Evolutionary conservation across 2,888 invertebrate species (phyloP).

Genomic region (Vanessa cardui): DNA sequence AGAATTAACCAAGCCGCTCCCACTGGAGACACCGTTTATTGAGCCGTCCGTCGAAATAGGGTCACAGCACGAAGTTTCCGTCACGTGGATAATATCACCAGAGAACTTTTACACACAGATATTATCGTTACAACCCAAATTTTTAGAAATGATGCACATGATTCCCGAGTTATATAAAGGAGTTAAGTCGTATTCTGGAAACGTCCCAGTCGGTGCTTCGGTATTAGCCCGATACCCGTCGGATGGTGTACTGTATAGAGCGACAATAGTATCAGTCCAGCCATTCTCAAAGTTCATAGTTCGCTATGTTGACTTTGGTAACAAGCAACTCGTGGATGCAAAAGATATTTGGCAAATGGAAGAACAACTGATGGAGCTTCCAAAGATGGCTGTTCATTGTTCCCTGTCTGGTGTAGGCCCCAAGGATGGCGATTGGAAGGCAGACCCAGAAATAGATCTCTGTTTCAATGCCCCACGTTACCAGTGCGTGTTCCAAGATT

Average conservation of each 20-base stretch:
- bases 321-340: conserved; percentile 84
- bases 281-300: conserved; percentile 85
- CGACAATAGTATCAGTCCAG: conserved; percentile 83
- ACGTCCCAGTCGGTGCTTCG: conserved; percentile 83
- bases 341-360: conserved; percentile 88
- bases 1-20: conserved; percentile 71
- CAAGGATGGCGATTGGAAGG: conserved; percentile 82
- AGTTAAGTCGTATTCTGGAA: conserved; percentile 64
- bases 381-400: conserved; percentile 88
- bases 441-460: conserved; percentile 77
- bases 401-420: conserved; percentile 84
- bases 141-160: conserved; percentile 86
- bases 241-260: conserved; percentile 88
- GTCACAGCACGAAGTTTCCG: conserved; percentile 81
- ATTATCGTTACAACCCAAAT: conserved; percentile 76
- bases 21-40: conserved; percentile 74
- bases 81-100: conserved; percentile 90
- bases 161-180: conserved; percentile 87
- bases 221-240: conserved; percentile 87
- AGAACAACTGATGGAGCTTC: conserved; percentile 84
- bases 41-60: conserved; percentile 76
- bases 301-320: conserved; percentile 90
- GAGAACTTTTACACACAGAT: conserved; percentile 87
- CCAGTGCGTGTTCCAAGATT: conserved; percentile 82
- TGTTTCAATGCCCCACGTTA: conserved; percentile 85